A percentile compares a stretch with the other conserved stretches of the same genome.
Conservation (phyloP, 2,797 vertebrate genomes). For the Apodemus agrarius region DNA sequence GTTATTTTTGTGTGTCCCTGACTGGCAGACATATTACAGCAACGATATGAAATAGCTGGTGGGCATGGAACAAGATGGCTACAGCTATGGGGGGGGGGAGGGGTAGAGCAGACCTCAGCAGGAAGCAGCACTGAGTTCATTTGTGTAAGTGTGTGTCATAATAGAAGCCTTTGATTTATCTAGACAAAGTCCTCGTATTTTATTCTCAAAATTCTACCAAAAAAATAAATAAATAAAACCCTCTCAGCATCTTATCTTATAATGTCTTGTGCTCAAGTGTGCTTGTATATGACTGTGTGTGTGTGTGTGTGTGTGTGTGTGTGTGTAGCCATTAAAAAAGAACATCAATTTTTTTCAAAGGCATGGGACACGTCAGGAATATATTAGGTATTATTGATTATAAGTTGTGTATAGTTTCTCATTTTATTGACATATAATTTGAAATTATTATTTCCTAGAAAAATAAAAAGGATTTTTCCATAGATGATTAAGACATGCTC, state of each 20-base stretch:
- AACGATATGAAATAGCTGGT: neutral
- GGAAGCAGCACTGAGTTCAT: slow-evolving; percentile 1
- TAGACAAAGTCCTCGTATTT: slow-evolving; percentile 50
- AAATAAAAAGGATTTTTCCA: slow-evolving; percentile 41
- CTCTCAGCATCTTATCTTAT: neutral
- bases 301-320: neutral
- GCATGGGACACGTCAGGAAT: neutral
- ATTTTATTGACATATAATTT: slow-evolving; percentile 53
- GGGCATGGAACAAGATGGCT: neutral
- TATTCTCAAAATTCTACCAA: slow-evolving; percentile 35
- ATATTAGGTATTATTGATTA: slow-evolving; percentile 22
- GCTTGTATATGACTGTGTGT: neutral
- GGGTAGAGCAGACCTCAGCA: neutral
- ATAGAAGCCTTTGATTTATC: neutral
- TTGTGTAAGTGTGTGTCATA: neutral
- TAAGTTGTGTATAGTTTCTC: slow-evolving; percentile 42
- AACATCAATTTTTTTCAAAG: slow-evolving; percentile 63
- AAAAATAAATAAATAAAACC: neutral
- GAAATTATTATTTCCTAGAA: slow-evolving; percentile 59
- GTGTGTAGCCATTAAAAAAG: neutral
- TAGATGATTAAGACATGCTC: slow-evolving; percentile 37
- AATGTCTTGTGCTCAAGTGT: neutral
- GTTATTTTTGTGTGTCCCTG: neutral
- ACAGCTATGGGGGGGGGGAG: no score
- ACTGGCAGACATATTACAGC: neutral